Evolutionary conservation across 2,888 invertebrate species (phyloP).

Genomic region (Corbicula japonica): DNA sequence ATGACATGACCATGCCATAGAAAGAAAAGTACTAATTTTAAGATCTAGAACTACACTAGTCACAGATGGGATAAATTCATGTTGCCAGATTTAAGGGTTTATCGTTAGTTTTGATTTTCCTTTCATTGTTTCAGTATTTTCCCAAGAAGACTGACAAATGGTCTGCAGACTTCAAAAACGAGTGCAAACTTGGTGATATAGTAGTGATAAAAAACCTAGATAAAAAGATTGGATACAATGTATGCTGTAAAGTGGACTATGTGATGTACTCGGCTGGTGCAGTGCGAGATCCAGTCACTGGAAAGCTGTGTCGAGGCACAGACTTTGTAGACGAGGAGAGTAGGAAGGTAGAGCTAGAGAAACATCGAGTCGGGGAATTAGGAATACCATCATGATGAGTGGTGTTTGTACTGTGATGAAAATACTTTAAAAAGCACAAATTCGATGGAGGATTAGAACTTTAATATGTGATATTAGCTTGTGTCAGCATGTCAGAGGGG

Average conservation of each 20-base stretch:
- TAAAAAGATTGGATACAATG: slow-evolving; percentile 58
- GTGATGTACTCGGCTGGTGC: slow-evolving; percentile 77
- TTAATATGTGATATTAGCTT: no score
- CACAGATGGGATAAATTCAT: neutral
- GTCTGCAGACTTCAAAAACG: slow-evolving; percentile 68
- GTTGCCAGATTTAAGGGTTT: neutral
- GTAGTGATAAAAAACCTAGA: slow-evolving; percentile 71
- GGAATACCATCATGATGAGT: neutral
- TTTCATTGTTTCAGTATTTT: slow-evolving; percentile 77
- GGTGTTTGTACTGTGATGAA: neutral
- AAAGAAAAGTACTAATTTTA: neutral
- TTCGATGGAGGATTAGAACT: no score
- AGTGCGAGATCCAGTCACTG: slow-evolving; percentile 82
- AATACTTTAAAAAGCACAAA: neutral
- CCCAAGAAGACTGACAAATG: slow-evolving; percentile 71
- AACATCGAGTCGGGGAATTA: neutral
- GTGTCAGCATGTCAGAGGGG: neutral
- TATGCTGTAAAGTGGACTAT: slow-evolving; percentile 73
- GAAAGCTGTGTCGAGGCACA: slow-evolving; percentile 76
- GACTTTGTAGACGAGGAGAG: slow-evolving; percentile 76
- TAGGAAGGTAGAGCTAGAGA: slow-evolving; percentile 43
- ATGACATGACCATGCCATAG: no score
- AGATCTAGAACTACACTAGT: neutral
- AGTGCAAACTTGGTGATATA: slow-evolving; percentile 72
- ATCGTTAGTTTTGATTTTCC: neutral